A percentile compares a stretch with the other conserved stretches of the same genome.
Evolutionary conservation across 1,140 invertebrate genomes (phyloP).

Genomic region (Streblospio benedicti): DNA sequence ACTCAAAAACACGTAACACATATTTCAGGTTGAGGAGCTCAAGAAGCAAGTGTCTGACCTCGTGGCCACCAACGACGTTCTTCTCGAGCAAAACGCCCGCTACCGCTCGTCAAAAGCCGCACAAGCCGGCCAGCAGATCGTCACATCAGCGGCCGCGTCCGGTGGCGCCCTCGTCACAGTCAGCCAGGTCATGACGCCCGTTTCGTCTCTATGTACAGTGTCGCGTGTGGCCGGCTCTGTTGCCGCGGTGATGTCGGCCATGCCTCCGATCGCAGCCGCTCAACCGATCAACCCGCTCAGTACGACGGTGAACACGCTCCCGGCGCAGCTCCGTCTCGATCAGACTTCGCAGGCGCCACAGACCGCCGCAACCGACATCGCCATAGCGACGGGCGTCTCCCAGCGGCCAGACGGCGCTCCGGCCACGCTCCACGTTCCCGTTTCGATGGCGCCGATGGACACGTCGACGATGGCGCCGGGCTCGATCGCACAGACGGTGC

Average conservation of each 20-base stretch:
- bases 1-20: no score
- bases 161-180: constrained; percentile 23
- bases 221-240: constrained; percentile 14
- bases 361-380: constrained; percentile 7
- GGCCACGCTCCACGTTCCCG: constrained; percentile 6
- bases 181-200: constrained; percentile 23
- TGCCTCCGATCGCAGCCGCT: constrained; percentile 7
- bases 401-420: constrained; percentile 11
- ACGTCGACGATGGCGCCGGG: not conserved
- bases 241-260: constrained; percentile 14
- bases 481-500: constrained; percentile 5
- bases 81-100: constrained; percentile 71
- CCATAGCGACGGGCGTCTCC: constrained; percentile 8
- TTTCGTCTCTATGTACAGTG: constrained; percentile 23
- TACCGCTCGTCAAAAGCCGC: constrained; percentile 56
- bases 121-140: constrained; percentile 24
- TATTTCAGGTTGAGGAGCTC: no score
- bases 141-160: constrained; percentile 6
- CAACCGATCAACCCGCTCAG: constrained; percentile 6
- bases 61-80: constrained; percentile 71
- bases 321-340: no score
- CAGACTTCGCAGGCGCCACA: no score
- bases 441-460: constrained; percentile 8
- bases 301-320: constrained; percentile 10
- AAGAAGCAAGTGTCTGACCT: constrained; percentile 63